These are phyloP conservation scores for Phymorhynchus buccinoides DNA, from an alignment of 1,140 invertebrate species.

Conservation along the genomic window DNA sequence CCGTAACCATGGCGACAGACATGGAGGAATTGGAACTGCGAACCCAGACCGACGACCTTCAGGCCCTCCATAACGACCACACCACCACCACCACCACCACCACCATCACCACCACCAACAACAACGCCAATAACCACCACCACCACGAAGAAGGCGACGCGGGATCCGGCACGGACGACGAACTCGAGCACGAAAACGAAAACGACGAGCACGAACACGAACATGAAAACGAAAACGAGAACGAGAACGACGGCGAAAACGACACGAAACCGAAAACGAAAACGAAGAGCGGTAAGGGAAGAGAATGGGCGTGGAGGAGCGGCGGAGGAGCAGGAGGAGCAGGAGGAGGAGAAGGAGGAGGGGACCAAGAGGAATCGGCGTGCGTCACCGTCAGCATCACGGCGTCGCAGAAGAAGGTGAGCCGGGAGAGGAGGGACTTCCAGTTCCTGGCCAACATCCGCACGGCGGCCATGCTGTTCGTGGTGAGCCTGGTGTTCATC, in stretches of 20 bases:
- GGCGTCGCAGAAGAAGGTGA: slow-evolving; percentile 41
- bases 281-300: no score
- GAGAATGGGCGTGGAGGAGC: no score
- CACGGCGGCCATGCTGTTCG: slow-evolving; percentile 69
- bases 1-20: slow-evolving; percentile 35
- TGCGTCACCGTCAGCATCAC: slow-evolving; percentile 12
- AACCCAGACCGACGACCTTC: slow-evolving; percentile 39
- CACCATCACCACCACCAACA: slow-evolving; percentile 1
- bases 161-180: background rate
- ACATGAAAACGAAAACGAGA: background rate
- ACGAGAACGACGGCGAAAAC: slow-evolving; percentile 40
- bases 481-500: slow-evolving; percentile 70
- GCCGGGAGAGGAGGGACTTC: slow-evolving; percentile 43
- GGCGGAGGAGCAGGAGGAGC: background rate
- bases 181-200: slow-evolving; percentile 31
- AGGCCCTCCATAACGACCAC: slow-evolving; percentile 18
- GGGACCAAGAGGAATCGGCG: no score
- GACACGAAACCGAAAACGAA: no score
- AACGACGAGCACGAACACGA: no score
- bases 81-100: background rate
- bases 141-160: no score
- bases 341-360: slow-evolving; percentile 15
- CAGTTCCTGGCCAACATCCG: slow-evolving; percentile 67
- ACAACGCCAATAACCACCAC: background rate
- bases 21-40: slow-evolving; percentile 40